Base-by-base conservation (phyloP, 2,888 invertebrate genomes). In the Hipparchia sbordonii region DNA sequence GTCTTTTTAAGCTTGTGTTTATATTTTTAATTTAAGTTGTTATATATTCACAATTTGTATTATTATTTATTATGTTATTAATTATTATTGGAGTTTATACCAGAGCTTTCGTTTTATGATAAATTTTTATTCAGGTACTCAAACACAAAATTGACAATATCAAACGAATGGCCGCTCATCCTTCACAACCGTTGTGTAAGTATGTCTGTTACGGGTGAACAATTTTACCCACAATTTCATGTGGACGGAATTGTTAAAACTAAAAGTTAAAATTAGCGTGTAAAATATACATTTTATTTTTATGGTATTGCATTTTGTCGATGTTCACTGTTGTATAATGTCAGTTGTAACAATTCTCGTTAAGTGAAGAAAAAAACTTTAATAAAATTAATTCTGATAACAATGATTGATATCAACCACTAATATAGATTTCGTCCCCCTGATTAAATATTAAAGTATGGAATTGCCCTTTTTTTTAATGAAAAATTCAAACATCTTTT, bases 121-220 rank as follows among this genome's bases (percentile, higher is more conserved):
- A 12, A 9, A 62, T 46, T 74, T 74, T 76, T 86, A 86, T 94
- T 82, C 94, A 99, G 99, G 97, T 98, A 80, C 95, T 98, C 90
- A 98, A 98, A 93, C 98, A 99, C 88, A 97, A 97, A 91, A 96
- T 98, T 77, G 97, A 98, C 90, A 99, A 99, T 82, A 97, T 99
- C 77, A 96, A 98, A 89, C 95, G 99, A 87, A 97, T 99, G 94
- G 98, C 98, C 78, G 97, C 99, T 23, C 99, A 99, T 95, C 99
- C 99, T 13, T 94, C 97, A 71, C 95, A 99, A 87, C 99, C 99
- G 52, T 95, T 99, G 82, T 99, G 98, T 98, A 95, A 98, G 98
- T 96, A 68, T 63, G 51, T 65, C 65, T 63, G 33, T 52, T 33
- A 52, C 12, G 65, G 51, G 65, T 65, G 52, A 52, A 65, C 23